A percentile compares a stretch with the other conserved stretches of the same genome.
Conservation (phyloP, 2,113 vertebrate species). For the Pleuronectes platessa region DNA sequence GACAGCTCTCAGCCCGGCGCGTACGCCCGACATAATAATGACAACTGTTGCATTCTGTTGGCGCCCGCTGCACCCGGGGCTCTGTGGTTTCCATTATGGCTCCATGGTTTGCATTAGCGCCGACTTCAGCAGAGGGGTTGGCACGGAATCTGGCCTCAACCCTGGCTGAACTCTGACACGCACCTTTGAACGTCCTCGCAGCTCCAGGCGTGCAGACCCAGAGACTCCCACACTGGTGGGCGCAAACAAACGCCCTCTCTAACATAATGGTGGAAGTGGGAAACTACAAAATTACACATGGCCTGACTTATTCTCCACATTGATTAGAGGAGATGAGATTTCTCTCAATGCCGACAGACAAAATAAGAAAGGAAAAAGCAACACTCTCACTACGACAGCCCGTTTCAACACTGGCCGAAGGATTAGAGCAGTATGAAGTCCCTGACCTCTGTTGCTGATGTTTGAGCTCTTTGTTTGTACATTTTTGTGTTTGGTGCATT, state of each 20-base stretch:
- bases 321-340: too few species aligned
- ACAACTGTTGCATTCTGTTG: constrained; percentile 64
- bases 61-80: constrained; percentile 60
- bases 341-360: too few species aligned
- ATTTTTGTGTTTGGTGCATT: constrained; percentile 52
- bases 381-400: background rate
- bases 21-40: constrained; percentile 70
- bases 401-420: constrained; percentile 50
- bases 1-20: constrained; percentile 65
- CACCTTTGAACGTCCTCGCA: constrained; percentile 45
- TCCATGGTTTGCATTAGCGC: constrained; percentile 76
- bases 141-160: constrained; percentile 67
- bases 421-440: constrained; percentile 74
- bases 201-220: constrained; percentile 30
- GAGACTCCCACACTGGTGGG: constrained; percentile 14
- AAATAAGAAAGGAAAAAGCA: too few species aligned
- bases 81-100: constrained; percentile 79
- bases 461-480: constrained; percentile 73
- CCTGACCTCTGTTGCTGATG: constrained; percentile 72
- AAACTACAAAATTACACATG: background rate
- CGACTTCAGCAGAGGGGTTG: constrained; percentile 49
- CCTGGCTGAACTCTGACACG: constrained; percentile 73
- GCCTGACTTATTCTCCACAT: too few species aligned
- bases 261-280: background rate
- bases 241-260: background rate